Percentiles rank a stretch among this genome's conserved stretches.
Conservation (phyloP, 2,797 vertebrate genomes). For the Esox lucius region DNA sequence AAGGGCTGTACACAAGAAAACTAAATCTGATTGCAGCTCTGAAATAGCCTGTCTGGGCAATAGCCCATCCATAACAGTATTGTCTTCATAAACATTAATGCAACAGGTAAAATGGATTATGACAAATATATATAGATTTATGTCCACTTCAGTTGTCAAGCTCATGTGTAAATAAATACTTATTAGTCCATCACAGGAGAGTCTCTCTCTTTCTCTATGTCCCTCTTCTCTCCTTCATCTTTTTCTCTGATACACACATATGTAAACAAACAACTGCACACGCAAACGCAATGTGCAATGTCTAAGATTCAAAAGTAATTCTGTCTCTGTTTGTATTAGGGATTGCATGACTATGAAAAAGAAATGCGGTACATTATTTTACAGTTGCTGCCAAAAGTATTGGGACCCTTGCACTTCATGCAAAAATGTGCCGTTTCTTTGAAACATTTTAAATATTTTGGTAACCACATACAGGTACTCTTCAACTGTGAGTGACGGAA, state of each 20-base stretch:
- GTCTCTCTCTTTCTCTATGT: slow-evolving; percentile 27
- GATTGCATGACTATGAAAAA: slow-evolving; percentile 31
- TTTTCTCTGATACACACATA: slow-evolving; percentile 16
- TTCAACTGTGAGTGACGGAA: too few species aligned
- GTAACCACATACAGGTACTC: too few species aligned
- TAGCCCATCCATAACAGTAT: too few species aligned
- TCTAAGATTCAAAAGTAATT: slow-evolving; percentile 25
- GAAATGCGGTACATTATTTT: slow-evolving; percentile 23
- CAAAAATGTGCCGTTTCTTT: slow-evolving; percentile 33
- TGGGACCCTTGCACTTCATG: too few species aligned
- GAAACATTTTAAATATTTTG: slow-evolving; percentile 12
- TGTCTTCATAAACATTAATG: too few species aligned
- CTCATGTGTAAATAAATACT: slow-evolving; percentile 32
- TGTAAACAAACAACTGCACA: slow-evolving; percentile 5
- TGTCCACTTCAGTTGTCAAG: slow-evolving; percentile 22
- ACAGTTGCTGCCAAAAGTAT: slow-evolving; percentile 21
- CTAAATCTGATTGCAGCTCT: too few species aligned
- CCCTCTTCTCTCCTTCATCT: slow-evolving; percentile 18
- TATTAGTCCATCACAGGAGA: slow-evolving; percentile 25
- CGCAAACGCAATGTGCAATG: not conserved
- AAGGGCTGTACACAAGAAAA: too few species aligned
- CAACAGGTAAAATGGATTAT: slow-evolving; percentile 25
- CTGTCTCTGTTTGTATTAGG: slow-evolving; percentile 31
- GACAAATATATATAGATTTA: slow-evolving; percentile 27
- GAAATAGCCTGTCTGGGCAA: too few species aligned